phyloP scores from a whole-genome alignment of 2,113 vertebrate genomes.

The Climacteris rufus region DNA sequence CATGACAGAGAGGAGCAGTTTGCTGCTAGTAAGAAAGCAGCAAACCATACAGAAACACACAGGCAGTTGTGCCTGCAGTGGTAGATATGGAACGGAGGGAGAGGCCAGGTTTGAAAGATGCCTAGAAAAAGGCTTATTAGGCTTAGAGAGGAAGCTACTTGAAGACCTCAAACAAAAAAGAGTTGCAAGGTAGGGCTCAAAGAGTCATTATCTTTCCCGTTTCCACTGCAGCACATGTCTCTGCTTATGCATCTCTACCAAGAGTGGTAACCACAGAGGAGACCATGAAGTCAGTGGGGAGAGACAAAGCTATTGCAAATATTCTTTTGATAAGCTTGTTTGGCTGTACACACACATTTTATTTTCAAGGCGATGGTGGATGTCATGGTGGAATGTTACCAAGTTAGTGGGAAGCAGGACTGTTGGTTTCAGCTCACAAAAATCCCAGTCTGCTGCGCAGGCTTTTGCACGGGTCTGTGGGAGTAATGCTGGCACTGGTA shows the following conservation, averaged over 20 bases:
- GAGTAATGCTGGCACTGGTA: background rate
- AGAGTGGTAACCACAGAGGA: background rate
- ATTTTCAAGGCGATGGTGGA: background rate
- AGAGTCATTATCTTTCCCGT: background rate
- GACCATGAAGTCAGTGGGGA: background rate
- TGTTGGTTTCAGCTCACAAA: conserved; percentile 37
- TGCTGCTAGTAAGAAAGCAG: background rate
- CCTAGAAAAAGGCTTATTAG: background rate
- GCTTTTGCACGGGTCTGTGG: conserved; percentile 43
- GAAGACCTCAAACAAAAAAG: background rate
- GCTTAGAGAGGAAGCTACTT: background rate
- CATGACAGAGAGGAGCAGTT: background rate
- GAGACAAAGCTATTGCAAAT: background rate
- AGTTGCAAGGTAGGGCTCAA: background rate
- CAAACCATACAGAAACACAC: background rate
- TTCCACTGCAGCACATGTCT: background rate
- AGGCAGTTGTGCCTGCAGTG: rapidly evolving
- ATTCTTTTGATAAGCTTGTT: background rate
- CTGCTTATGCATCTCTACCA: background rate
- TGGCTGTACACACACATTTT: background rate
- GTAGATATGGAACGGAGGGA: background rate
- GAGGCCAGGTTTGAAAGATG: background rate
- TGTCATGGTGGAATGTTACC: background rate
- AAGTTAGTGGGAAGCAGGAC: conserved; percentile 26
- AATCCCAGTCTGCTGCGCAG: background rate